Percentiles rank a stretch among this genome's conserved stretches.
Conservation (phyloP, 2,113 vertebrate genomes). For the Pomatostomus ruficeps region DNA sequence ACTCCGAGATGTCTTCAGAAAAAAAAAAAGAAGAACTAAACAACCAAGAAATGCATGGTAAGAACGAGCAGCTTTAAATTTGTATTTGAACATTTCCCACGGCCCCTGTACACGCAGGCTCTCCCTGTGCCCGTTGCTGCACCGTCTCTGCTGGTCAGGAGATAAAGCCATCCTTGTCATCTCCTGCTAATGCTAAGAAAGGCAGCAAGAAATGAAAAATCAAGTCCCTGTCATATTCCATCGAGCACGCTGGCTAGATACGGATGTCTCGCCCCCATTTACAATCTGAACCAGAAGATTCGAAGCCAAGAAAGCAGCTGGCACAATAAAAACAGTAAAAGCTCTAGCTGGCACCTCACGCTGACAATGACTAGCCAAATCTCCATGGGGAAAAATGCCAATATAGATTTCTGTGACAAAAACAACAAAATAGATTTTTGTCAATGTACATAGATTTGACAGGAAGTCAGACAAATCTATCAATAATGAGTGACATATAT, state of each 20-base stretch:
- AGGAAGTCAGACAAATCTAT: constrained; percentile 79
- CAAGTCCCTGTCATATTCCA: constrained; percentile 72
- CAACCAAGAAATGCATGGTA: not conserved
- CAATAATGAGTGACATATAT: constrained; percentile 74
- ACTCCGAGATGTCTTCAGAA: not conserved
- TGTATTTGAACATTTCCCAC: not conserved
- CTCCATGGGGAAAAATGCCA: constrained; percentile 77
- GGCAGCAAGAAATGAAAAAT: constrained; percentile 61
- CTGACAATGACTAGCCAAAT: constrained; percentile 79
- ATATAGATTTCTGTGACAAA: constrained; percentile 79
- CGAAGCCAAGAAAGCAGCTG: constrained; percentile 81
- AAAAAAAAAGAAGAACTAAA: too few species aligned
- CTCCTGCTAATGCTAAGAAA: constrained; percentile 42
- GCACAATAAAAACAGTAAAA: constrained; percentile 80
- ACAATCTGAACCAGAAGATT: constrained; percentile 80
- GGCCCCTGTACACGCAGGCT: fast-evolving
- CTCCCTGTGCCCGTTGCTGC: not conserved
- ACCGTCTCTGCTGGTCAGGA: constrained; percentile 37
- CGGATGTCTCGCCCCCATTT: constrained; percentile 79
- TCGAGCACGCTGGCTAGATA: constrained; percentile 73
- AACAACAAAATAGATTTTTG: constrained; percentile 83
- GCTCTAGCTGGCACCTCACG: constrained; percentile 77
- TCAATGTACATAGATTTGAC: constrained; percentile 81
- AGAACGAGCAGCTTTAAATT: not conserved
- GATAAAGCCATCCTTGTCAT: constrained; percentile 56